Evolutionary conservation across 2,888 invertebrate genomes (phyloP).

Genomic region (Dryadula phaetusa): DNA sequence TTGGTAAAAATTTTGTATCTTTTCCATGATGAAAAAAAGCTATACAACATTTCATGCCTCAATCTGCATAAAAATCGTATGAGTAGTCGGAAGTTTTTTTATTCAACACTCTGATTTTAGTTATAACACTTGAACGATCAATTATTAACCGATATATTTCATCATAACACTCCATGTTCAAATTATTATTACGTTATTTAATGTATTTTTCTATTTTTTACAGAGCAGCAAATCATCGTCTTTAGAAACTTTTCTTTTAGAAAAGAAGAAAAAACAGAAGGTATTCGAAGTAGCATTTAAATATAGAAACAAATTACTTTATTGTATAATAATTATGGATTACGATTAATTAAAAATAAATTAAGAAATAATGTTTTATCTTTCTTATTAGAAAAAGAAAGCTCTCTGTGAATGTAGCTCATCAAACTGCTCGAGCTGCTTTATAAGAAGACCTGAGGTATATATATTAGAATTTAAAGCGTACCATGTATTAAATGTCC

Average conservation of each 20-base stretch:
- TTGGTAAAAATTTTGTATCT: no score
- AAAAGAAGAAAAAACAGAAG: slow-evolving; percentile 33
- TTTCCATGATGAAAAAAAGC: no score
- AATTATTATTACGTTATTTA: background rate
- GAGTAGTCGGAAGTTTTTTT: no score
- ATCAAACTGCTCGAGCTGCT: slow-evolving; percentile 53
- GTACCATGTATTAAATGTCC: no score
- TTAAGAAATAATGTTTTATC: background rate
- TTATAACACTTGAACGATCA: no score
- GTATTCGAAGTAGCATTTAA: slow-evolving; percentile 8
- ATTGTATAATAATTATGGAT: no score
- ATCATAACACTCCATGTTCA: no score
- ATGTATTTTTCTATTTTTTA: background rate
- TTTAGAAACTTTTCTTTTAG: slow-evolving; percentile 27
- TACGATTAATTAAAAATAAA: no score
- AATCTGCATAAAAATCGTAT: no score
- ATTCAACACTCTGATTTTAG: no score
- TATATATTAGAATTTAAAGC: background rate
- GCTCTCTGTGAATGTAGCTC: slow-evolving; percentile 53
- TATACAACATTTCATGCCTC: no score
- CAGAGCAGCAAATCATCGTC: slow-evolving; percentile 12
- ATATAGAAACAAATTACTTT: background rate
- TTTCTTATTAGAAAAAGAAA: slow-evolving; percentile 45
- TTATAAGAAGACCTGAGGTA: slow-evolving; percentile 54
- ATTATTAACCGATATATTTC: no score